Conservation (phyloP, 2,113 vertebrate genomes). For the Entelurus aequoreus region DNA sequence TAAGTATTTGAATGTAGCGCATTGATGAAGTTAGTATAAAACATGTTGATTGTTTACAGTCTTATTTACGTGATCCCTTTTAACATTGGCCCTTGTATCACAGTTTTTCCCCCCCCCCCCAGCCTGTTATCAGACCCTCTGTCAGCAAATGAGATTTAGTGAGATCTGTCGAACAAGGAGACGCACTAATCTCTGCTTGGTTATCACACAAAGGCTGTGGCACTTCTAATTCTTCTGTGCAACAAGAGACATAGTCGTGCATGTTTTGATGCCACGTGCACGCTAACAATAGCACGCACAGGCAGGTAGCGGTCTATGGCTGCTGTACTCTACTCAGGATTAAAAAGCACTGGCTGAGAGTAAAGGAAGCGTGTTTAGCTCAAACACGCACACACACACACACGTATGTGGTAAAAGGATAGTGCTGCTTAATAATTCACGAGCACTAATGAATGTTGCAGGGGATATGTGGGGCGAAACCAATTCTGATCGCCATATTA, state of each 20-base stretch:
- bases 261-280: slow-evolving; percentile 32
- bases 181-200: slow-evolving; percentile 54
- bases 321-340: slow-evolving; percentile 37
- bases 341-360: slow-evolving; percentile 63
- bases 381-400: slow-evolving; percentile 45
- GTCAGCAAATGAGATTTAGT: slow-evolving; percentile 55
- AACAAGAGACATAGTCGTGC: slow-evolving; percentile 28
- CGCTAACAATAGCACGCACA: slow-evolving; percentile 2
- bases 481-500: slow-evolving; percentile 80
- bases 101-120: slow-evolving; percentile 28
- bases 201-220: slow-evolving; percentile 52
- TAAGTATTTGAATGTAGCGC: slow-evolving; percentile 11
- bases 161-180: slow-evolving; percentile 55
- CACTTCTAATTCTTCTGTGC: slow-evolving; percentile 56
- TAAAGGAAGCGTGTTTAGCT: slow-evolving; percentile 72
- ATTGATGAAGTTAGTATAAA: slow-evolving; percentile 35
- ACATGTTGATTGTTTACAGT: slow-evolving; percentile 15
- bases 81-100: slow-evolving; percentile 36
- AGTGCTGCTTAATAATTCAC: slow-evolving; percentile 85
- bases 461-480: slow-evolving; percentile 79
- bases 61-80: slow-evolving; percentile 25
- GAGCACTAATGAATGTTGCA: slow-evolving; percentile 86
- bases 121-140: slow-evolving; percentile 41
- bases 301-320: slow-evolving; percentile 2
- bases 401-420: slow-evolving; percentile 80